Conservation (phyloP, 2,797 vertebrate species). For the Galagoides demidoff region DNA sequence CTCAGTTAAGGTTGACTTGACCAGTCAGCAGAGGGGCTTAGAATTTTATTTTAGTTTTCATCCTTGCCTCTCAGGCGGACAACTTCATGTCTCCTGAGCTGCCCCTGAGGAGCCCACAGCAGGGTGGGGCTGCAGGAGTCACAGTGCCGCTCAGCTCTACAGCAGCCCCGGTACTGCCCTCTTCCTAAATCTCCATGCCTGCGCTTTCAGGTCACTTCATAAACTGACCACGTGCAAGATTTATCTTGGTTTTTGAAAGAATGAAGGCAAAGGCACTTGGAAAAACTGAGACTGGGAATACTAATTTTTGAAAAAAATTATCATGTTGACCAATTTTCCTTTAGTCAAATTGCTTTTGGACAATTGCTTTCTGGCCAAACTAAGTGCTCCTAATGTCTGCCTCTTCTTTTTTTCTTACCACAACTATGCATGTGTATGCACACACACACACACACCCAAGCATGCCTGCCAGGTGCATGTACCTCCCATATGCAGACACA, state of each 20-base stretch:
- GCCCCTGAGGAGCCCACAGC: not conserved
- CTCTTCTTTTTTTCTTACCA: not conserved
- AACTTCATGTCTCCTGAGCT: not conserved
- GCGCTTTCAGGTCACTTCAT: not conserved
- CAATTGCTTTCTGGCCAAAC: not conserved
- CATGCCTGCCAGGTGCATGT: not conserved
- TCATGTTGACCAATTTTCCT: not conserved
- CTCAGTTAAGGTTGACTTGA: not conserved
- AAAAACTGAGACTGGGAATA: not conserved
- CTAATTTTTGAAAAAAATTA: not conserved
- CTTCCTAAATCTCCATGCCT: not conserved
- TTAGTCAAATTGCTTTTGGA: not conserved
- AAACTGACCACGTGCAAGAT: not conserved
- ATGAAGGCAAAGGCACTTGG: not conserved
- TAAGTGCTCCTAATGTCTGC: no score
- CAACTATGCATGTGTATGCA: rapidly evolving
- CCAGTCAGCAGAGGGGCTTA: not conserved
- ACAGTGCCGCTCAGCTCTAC: rapidly evolving
- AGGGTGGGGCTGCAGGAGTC: not conserved
- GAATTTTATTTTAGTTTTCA: not conserved
- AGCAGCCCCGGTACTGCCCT: no score
- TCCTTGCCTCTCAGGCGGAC: not conserved
- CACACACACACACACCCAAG: no score
- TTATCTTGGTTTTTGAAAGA: not conserved
- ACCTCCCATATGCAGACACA: not conserved